Base-by-base conservation (phyloP, 1,140 invertebrate species). In the Cylas formicarius region DNA sequence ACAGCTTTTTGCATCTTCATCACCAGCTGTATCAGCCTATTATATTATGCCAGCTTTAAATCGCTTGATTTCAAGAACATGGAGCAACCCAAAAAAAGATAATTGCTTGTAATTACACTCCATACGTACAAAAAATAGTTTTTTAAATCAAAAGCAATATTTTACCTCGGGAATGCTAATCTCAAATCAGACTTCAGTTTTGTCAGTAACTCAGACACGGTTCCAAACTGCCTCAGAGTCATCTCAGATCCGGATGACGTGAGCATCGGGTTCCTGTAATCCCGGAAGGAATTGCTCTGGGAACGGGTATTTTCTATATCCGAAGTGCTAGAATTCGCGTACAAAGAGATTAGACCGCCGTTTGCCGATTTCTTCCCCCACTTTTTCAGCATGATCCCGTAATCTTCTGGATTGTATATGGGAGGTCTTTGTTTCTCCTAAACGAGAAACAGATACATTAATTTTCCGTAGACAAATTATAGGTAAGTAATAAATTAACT, bases 341-440 rank as follows among this genome's bases (percentile, higher is more conserved):
- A 62, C 2, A 61, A 24, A 23, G 53, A 57, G 29, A 56, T 42
- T 1, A 41, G 17, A 9, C 45, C 43, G 8, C 54, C 54, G 34
- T 66, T 67, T 20, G 67, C 41, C 42, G 74, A 67, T 49, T 78
- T 74, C 66, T 80, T 75, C 49, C 80, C 79, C 75, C 81, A 86
- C 73, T 85, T 84, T 52, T 80, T 78, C 32, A 90, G 61, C 0
- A 82, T 81, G 7, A 77, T 69, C 3, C 80, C 81, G 61, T 88
- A 89, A 60, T 89, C 85, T 64, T 90, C 86, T 0, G 84, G 80
- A 65, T 89, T 88, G 70, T 89, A 90, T 14, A 86, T 81, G 2
- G 87, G 86, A 34, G 87, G 86, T 35, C 86, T 70, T 58, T 85
- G 78, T 54, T 86, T 85, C 60, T 86, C 82, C 82, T 86, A 62